Evolutionary conservation across 2,797 vertebrate genomes (phyloP).

Genomic region (Takifugu rubripes): DNA sequence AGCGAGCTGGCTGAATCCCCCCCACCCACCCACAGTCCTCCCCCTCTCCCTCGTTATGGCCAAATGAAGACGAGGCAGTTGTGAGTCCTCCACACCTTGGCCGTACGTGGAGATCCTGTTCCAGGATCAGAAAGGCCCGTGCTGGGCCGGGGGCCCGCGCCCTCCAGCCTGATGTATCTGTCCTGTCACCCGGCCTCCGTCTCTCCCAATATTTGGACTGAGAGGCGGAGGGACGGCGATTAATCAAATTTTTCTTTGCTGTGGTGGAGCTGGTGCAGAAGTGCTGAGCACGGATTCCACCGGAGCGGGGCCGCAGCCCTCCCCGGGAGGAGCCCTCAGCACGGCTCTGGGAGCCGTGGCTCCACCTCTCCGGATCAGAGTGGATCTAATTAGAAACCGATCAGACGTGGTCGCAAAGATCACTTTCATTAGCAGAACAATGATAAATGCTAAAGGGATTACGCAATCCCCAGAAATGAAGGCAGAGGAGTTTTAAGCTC

Average conservation of each 20-base stretch:
- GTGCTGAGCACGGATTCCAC: slow-evolving; percentile 65
- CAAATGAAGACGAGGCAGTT: slow-evolving; percentile 73
- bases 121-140: slow-evolving; percentile 67
- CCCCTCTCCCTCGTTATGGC: slow-evolving; percentile 62
- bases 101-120: slow-evolving; percentile 67
- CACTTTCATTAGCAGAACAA: slow-evolving; percentile 61
- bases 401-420: slow-evolving; percentile 63
- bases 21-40: slow-evolving; percentile 19
- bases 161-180: slow-evolving; percentile 63
- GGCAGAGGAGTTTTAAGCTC: slow-evolving; percentile 40
- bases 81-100: slow-evolving; percentile 69
- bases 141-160: slow-evolving; percentile 46
- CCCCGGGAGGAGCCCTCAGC: slow-evolving; percentile 40
- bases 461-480: slow-evolving; percentile 35
- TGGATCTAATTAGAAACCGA: slow-evolving; percentile 63
- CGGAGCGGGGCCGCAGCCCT: slow-evolving; percentile 36
- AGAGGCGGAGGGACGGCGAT: slow-evolving; percentile 63
- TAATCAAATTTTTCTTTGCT: slow-evolving; percentile 63
- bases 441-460: slow-evolving; percentile 60
- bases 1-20: slow-evolving; percentile 57
- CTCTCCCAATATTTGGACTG: slow-evolving; percentile 71
- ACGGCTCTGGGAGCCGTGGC: slow-evolving; percentile 40
- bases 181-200: slow-evolving; percentile 63
- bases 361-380: slow-evolving; percentile 49
- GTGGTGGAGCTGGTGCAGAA: slow-evolving; percentile 59